A percentile compares a stretch with the other conserved stretches of the same genome.
Evolutionary conservation across 2,113 vertebrate genomes (phyloP).

Genomic region (Ursus arctos): DNA sequence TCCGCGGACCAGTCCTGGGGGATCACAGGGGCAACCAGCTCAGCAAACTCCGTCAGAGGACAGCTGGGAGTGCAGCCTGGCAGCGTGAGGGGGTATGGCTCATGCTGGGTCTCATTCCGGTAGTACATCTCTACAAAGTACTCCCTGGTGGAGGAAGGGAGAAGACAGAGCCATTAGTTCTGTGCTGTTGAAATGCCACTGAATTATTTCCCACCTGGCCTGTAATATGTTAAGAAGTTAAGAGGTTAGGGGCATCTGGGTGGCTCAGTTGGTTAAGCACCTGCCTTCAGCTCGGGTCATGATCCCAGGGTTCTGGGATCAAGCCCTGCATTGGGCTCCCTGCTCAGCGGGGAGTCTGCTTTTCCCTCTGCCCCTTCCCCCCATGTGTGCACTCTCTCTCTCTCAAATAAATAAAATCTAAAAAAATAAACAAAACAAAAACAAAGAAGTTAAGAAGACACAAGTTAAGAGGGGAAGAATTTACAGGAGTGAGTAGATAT

Average conservation of each 20-base stretch:
- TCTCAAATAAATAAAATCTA: too few relatives aligned
- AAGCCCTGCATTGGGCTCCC: too few relatives aligned
- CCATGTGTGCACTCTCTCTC: too few relatives aligned
- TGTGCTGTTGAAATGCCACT: background rate
- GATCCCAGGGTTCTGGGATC: too few relatives aligned
- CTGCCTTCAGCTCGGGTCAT: too few relatives aligned
- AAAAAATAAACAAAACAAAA: too few relatives aligned
- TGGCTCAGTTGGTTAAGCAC: background rate
- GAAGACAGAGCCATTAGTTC: slow-evolving; percentile 12
- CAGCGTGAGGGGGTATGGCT: slow-evolving; percentile 89
- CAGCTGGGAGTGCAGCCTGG: slow-evolving; percentile 92
- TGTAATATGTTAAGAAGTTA: background rate
- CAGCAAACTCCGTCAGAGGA: slow-evolving; percentile 89
- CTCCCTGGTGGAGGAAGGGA: slow-evolving; percentile 72
- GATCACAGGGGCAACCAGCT: slow-evolving; percentile 89
- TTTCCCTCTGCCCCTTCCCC: too few relatives aligned
- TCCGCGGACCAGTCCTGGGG: slow-evolving; percentile 89
- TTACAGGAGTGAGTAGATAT: background rate
- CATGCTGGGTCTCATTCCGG: slow-evolving; percentile 88
- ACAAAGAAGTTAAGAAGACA: too few relatives aligned
- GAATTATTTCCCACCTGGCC: background rate
- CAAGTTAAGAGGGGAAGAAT: background rate
- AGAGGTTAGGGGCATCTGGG: too few relatives aligned
- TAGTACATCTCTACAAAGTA: slow-evolving; percentile 92
- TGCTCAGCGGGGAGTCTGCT: too few relatives aligned